Evolutionary conservation across 2,113 vertebrate genomes (phyloP).

Genomic region (Dasypus novemcinctus): DNA sequence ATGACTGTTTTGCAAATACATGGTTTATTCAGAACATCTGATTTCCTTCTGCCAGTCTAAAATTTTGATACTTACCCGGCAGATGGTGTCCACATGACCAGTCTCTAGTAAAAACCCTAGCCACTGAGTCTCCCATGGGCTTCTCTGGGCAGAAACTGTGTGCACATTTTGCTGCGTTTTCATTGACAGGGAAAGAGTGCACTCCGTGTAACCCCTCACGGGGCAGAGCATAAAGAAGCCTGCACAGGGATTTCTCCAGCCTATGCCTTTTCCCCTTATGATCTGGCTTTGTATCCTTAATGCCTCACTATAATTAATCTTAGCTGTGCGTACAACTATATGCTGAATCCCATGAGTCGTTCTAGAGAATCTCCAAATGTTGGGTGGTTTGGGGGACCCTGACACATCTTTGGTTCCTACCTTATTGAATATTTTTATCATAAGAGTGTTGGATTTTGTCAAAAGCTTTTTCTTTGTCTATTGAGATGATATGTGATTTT

Average conservation of each 20-base stretch:
- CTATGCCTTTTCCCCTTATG: neutral
- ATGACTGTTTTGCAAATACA: no score
- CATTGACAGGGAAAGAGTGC: neutral
- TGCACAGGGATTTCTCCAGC: neutral
- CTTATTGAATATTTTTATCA: no score
- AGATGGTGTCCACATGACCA: neutral
- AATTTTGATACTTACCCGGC: no score
- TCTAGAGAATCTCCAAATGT: neutral
- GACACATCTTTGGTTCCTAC: no score
- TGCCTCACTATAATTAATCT: no score
- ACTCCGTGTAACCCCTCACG: neutral
- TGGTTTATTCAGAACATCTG: no score
- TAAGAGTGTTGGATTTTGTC: no score
- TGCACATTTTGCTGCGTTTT: neutral
- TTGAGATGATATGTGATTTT: no score
- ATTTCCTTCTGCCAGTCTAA: no score
- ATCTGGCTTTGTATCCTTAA: neutral
- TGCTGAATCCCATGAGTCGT: neutral
- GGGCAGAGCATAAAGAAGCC: neutral
- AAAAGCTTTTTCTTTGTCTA: no score
- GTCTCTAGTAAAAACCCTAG: neutral
- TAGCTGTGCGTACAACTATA: no score
- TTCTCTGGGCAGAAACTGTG: neutral
- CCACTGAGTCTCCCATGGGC: neutral
- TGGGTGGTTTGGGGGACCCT: no score